Percentiles rank a stretch among this genome's conserved stretches.
Conservation (phyloP, 2,113 vertebrate genomes). For the Mystacornis crossleyi region DNA sequence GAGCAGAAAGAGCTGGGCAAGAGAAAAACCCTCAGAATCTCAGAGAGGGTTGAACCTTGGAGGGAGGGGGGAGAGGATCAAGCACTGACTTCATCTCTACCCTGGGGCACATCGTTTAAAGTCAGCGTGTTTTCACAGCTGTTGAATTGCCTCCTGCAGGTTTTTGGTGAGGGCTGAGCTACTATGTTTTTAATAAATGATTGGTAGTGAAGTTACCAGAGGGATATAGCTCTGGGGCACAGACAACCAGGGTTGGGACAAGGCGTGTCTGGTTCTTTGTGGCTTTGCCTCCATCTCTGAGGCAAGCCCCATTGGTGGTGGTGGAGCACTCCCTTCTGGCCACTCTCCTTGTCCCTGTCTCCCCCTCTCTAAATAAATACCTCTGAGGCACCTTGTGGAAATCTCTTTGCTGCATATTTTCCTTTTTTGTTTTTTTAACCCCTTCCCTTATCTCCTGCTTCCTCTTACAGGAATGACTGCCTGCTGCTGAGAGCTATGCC, state of each 20-base stretch:
- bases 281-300: neutral
- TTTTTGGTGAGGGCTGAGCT: neutral
- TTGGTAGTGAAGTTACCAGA: neutral
- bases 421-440: neutral
- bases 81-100: neutral
- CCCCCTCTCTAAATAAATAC: slow-evolving; percentile 10
- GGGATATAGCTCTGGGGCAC: neutral
- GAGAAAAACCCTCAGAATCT: neutral
- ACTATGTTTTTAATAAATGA: neutral
- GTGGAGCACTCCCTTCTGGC: neutral
- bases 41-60: neutral
- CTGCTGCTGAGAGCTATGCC: neutral
- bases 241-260: neutral
- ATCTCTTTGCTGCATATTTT: slow-evolving; percentile 12
- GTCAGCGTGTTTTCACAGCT: neutral
- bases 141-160: neutral
- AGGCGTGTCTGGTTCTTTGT: neutral
- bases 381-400: slow-evolving; percentile 18
- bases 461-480: neutral
- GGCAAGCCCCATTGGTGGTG: neutral
- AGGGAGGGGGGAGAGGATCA: neutral
- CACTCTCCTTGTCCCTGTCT: neutral
- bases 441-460: slow-evolving; percentile 20
- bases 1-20: neutral
- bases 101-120: neutral